Evolutionary conservation across 2,113 vertebrate genomes (phyloP), one percentile per base, ranked within the genome.

Genomic region (Hystrix brachyura): DNA sequence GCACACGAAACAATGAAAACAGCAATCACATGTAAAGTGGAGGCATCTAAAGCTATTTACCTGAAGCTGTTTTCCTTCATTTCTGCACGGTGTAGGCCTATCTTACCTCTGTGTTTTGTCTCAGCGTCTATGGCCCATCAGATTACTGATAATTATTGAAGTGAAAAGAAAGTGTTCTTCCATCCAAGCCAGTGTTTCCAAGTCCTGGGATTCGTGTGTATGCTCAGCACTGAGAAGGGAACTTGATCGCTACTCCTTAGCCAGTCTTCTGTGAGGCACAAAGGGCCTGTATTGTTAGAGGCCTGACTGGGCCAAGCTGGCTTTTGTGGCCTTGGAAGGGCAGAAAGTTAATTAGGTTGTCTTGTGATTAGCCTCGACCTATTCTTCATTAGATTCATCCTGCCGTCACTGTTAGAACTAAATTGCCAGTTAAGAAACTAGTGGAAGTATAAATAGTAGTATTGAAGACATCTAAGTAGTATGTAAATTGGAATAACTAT

Each of bases 401-500:
- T 69, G 23, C 21, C 38, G 60, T 71, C 7, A 81, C 69, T 29
- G 78, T 7, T 89, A 80, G 84, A 81, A 71, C 4, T 57, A 84
- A 93, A 85, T 43, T 94, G 38, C 64, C 29, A 74, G 76, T 90
- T 88, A 91, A 95, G 60, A 93, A 93, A 71, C 46, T 32, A 81
- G 10, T 55, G 1, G 3, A 59, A 43, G 13, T n/a, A 43, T 76
- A 87, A 64, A 53, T 55, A 69, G 6, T 27, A 69, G 32, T 46
- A 51, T 55, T 82, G 46, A 91, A 94, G 67, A 59, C 27, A 38
- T 2, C 8, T 43, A 46, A 25, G 38, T 91, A 17, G 13, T 5
- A 71, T 48, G 84, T 90, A 94, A 71, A 83, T 76, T 59, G 79
- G 53, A 93, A 60, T 84, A 67, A 78, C 23, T 87, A 4, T 57